Evolutionary conservation across 2,888 invertebrate species (phyloP).

Genomic region (Brenthis hecate): DNA sequence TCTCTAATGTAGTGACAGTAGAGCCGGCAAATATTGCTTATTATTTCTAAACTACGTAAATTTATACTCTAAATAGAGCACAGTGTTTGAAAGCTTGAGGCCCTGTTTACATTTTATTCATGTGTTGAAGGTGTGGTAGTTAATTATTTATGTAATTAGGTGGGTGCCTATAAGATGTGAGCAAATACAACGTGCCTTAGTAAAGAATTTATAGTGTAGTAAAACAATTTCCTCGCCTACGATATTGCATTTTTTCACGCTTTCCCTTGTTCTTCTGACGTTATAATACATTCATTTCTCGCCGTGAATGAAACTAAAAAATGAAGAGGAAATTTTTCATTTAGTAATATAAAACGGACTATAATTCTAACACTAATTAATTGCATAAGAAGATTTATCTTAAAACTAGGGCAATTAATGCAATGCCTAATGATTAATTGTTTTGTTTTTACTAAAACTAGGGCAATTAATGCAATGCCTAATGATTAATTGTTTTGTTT

Average conservation of each 20-base stretch:
- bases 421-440: background rate
- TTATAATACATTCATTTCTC: conserved; percentile 20
- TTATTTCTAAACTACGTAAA: conserved; percentile 4
- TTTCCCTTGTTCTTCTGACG: conserved; percentile 27
- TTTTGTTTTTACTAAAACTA: background rate
- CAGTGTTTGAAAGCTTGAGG: conserved; percentile 26
- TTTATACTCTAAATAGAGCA: conserved; percentile 16
- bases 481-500: no score
- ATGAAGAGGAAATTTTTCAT: conserved; percentile 18
- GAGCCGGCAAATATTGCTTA: background rate
- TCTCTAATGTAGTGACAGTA: no score
- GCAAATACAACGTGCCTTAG: conserved; percentile 23
- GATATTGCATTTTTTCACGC: conserved; percentile 31
- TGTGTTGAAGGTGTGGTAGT: conserved; percentile 37
- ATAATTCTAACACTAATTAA: conserved; percentile 5
- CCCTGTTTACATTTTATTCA: conserved; percentile 38
- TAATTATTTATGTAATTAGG: conserved; percentile 44
- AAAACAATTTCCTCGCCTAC: conserved; percentile 28
- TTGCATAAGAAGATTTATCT: conserved; percentile 7
- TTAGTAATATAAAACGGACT: conserved; percentile 17
- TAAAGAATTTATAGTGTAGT: conserved; percentile 32
- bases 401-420: background rate
- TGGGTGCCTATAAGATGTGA: conserved; percentile 26
- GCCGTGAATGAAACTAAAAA: conserved; percentile 22
- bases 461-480: background rate